A percentile compares a stretch with the other conserved stretches of the same genome.
Conservation (phyloP, 2,113 vertebrate genomes). For the Nycticryphes semicollaris region DNA sequence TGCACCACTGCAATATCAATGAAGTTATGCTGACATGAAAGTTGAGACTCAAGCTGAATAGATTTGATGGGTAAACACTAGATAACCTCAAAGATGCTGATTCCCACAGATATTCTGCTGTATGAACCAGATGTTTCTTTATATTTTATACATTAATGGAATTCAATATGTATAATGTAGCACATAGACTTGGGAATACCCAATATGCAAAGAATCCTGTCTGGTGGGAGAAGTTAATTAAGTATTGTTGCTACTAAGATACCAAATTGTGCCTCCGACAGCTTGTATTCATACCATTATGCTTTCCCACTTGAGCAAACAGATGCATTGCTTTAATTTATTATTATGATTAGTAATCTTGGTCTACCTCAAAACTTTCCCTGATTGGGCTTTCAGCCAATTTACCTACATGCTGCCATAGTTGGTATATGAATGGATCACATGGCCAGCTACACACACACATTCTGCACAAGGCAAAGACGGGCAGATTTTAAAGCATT, state of each 20-base stretch:
- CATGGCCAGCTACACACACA: background rate
- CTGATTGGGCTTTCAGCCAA: background rate
- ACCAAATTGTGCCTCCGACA: background rate
- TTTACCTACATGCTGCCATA: background rate
- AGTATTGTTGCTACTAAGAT: background rate
- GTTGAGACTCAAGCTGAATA: background rate
- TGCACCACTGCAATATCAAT: background rate
- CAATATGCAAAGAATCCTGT: background rate
- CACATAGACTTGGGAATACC: background rate
- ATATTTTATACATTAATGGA: background rate
- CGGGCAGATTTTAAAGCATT: background rate
- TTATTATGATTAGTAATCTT: background rate
- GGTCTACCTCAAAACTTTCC: background rate
- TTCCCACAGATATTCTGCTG: background rate
- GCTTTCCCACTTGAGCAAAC: background rate
- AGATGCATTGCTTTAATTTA: background rate
- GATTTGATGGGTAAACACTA: background rate
- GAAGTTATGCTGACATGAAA: fast-evolving
- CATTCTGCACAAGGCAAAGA: background rate
- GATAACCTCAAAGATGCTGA: background rate
- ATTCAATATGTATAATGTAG: background rate
- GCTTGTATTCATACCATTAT: background rate
- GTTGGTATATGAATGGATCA: background rate
- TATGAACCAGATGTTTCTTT: background rate
- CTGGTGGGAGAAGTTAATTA: background rate